Conservation (phyloP, 2,113 vertebrate species). For the Hepsetus odoe region DNA sequence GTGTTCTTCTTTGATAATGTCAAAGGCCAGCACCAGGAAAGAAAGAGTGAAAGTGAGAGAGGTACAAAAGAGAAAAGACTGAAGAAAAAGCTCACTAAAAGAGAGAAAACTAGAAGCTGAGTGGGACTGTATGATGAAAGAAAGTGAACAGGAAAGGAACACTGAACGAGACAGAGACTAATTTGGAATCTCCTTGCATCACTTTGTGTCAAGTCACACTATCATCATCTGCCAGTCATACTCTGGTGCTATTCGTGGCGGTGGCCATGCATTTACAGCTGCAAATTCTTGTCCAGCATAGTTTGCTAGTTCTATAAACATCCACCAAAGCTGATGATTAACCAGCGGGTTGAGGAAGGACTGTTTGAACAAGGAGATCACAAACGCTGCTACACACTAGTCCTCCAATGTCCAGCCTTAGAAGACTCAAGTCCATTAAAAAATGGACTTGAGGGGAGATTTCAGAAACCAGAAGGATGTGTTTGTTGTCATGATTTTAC, state of each 20-base stretch:
- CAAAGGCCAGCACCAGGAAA: constrained; percentile 22
- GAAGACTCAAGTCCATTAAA: background rate
- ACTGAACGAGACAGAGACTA: background rate
- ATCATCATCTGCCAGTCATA: constrained; percentile 62
- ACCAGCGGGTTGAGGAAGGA: too few species aligned
- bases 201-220: constrained; percentile 34
- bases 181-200: constrained; percentile 23
- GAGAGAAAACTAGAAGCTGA: too few species aligned
- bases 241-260: constrained; percentile 25
- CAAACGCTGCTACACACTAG: too few species aligned
- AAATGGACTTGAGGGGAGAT: constrained; percentile 11
- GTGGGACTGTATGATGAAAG: constrained; percentile 1
- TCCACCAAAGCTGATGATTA: too few species aligned
- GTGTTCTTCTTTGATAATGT: constrained; percentile 37
- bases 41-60: background rate
- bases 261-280: constrained; percentile 1
- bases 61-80: background rate
- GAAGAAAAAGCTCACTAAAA: background rate
- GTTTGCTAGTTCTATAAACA: too few species aligned
- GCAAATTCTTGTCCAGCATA: too few species aligned
- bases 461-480: constrained; percentile 16
- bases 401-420: too few species aligned
- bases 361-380: too few species aligned
- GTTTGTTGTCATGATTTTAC: constrained; percentile 26
- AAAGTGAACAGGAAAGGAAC: background rate